Base-by-base conservation (phyloP, 2,113 vertebrate species). In the Seriola dumerili region DNA sequence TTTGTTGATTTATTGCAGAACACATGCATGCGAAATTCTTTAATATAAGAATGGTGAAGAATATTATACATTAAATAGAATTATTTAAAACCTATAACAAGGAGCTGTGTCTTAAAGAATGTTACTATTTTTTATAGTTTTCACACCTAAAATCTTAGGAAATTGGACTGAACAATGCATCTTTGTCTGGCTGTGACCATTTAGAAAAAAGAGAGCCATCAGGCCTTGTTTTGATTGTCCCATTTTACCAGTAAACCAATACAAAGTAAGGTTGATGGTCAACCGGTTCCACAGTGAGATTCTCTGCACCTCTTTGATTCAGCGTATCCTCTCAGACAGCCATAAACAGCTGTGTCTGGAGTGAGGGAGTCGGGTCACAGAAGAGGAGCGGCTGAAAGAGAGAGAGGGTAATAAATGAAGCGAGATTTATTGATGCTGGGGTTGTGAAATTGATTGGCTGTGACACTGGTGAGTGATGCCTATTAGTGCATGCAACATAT, bases 381-480 rank as follows among this genome's bases (percentile, higher is more conserved):
- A 48, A 21, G 75, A 80, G 46, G 57, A 84, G 46, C 36, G 3
- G 44, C 81, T 54, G 76, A 50, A 69, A 54, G 59, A 81, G 65
- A 74, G 38, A 72, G 68, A 72, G 57, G 79, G 72, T 83, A 73
- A 81, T 84, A 88, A 91, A 86, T 42, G 62, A 72, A 50, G 62
- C 69, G 74, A 88, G 88, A 94, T 91, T 90, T 92, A 92, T 85
- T 78, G 73, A 76, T 1, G 57, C n/a, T 36, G 13, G 3, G 48
- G 21, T 78, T 48, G 6, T 94, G 89, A 91, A 93, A 72, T 80
- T 81, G 83, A 92, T 87, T 77, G 88, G 23, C 85, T 80, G 68
- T 86, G 91, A 87, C 86, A 72, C 52, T 23, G 76, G 29, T 68
- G 84, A 91, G 67, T 36, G 67, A 88, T 67, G 57, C 38, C 71